A percentile compares a stretch with the other conserved stretches of the same genome.
These are phyloP conservation scores for Aradophagus sp. DNA, from an alignment of 1,140 invertebrate species.

Conservation along the genomic window DNA sequence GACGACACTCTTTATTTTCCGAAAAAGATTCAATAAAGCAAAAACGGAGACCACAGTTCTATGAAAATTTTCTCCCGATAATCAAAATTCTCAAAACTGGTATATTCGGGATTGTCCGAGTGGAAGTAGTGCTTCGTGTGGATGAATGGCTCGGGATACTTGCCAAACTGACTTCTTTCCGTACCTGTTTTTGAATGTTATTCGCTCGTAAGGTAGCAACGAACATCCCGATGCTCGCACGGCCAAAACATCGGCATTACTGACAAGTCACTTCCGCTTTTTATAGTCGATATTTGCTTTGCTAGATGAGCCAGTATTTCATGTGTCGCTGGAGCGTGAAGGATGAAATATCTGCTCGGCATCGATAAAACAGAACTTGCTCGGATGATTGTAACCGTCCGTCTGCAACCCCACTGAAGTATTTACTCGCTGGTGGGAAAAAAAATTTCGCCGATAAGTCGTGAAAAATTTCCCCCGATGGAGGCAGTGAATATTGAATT, in stretches of 20 bases:
- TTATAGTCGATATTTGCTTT: conserved; percentile 15
- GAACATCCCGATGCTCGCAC: neutral
- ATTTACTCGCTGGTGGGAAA: no score
- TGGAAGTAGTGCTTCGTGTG: conserved; percentile 42
- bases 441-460: no score
- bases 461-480: no score
- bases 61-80: conserved; percentile 41
- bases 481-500: no score
- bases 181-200: conserved; percentile 30
- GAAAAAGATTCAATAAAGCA: no score
- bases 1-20: no score
- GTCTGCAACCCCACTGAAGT: no score
- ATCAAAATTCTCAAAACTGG: conserved; percentile 55
- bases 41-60: no score
- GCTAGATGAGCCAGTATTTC: conserved; percentile 13
- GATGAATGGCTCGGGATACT: conserved; percentile 41
- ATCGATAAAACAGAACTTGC: no score
- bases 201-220: conserved; percentile 13
- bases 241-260: conserved; percentile 22
- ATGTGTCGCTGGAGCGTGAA: no score
- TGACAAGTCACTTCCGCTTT: conserved; percentile 22
- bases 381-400: no score
- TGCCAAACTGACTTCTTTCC: conserved; percentile 52
- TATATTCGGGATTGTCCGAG: conserved; percentile 46
- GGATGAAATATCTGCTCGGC: no score